Evolutionary conservation across 2,113 vertebrate species (phyloP).

Genomic region (Bufo bufo): DNA sequence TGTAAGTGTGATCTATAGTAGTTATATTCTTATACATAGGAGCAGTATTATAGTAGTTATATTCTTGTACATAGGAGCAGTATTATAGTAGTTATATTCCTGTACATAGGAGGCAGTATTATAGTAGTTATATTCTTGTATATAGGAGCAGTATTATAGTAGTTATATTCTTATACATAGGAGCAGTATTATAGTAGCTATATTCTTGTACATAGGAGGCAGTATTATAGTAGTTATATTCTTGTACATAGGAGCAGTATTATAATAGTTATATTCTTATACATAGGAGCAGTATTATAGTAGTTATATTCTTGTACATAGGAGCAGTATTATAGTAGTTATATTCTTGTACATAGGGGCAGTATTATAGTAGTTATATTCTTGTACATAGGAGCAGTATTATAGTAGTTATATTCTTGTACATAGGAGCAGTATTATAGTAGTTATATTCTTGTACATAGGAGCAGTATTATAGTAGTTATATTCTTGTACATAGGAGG

Average conservation of each 20-base stretch:
- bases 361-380: slow-evolving; percentile 2
- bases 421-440: not conserved
- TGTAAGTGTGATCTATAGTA: too few species aligned
- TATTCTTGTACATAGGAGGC: not conserved
- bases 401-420: slow-evolving; percentile 10
- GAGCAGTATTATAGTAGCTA: slow-evolving; percentile 4
- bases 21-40: not conserved
- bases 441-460: not conserved
- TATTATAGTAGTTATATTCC: not conserved
- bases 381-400: not conserved
- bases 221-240: slow-evolving; percentile 2
- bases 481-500: not conserved
- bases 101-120: not conserved
- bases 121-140: too few species aligned
- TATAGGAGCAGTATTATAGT: not conserved
- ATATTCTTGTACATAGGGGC: not conserved
- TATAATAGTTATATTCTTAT: too few species aligned
- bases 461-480: not conserved
- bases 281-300: not conserved
- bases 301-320: not conserved
- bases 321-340: not conserved
- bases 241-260: not conserved
- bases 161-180: not conserved
- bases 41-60: slow-evolving; percentile 4
- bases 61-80: not conserved